Evolutionary conservation across 2,888 invertebrate genomes (phyloP), one percentile per base, ranked within the genome.

Genomic region (Euzophera pinguis): DNA sequence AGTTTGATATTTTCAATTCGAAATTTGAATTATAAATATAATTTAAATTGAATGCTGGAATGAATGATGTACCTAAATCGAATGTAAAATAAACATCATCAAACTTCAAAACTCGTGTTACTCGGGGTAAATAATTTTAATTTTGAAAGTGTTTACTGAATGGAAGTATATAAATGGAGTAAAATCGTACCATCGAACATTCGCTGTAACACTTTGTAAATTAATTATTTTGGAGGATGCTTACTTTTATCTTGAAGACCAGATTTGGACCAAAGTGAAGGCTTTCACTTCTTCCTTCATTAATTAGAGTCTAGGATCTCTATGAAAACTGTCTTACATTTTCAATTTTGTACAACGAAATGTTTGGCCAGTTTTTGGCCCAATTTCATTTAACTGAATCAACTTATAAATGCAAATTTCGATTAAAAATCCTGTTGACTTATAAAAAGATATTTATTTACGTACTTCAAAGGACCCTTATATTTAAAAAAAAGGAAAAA

Each of bases 291-390:
- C 51, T 52, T 55, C 27, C 34, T 53, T 50, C 47, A 50, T 52
- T 58, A 59, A 59, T 57, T 60, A 59, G 53, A 55, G 50, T 43
- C 52, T 38, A 39, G 52, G 52, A 50, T 60, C 61, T 53, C 57
- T 60, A 61, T 57, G 59, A 57, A 60, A 66, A 64, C 58, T 58
- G 56, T 41, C 47, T 47, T 49, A 59, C 62, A 60, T 56, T 64
- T 60, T 67, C 64, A 65, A 59, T 67, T 65, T 68, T 62, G 50
- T 50, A 61, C 65, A 64, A 66, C 57, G 47, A 7, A 32, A 32
- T 10, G 1, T 9, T 32, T 32, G 3, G 7, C 10, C 32, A 4
- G 32, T 32, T 32, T 32, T 32, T n/a, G n/a, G n/a, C n/a, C n/a
- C n/a, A n/a, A n/a, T n/a, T n/a, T n/a, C n/a, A n/a, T n/a, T n/a